Base-by-base conservation (phyloP, 2,797 vertebrate genomes). In the Micrastur ruficollis region DNA sequence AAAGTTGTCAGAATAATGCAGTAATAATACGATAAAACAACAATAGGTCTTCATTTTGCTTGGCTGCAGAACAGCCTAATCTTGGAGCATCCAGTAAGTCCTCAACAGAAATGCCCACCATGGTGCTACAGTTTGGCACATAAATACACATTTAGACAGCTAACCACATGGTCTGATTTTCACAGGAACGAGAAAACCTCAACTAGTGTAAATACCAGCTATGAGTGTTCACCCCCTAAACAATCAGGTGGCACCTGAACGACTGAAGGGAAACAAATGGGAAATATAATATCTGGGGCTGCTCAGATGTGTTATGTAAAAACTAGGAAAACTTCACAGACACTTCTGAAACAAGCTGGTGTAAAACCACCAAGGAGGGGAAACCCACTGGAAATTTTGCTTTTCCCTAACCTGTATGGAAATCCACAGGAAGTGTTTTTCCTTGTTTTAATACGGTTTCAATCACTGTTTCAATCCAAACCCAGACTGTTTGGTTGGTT, bases 261-360 rank as follows among this genome's bases (percentile, higher is more conserved):
- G 27, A 14, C 20, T 14, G 21, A 38, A 20, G 42, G 49, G 55
- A 34, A 72, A 26, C 17, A 20, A 23, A 2, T 0, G n/a, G 31
- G 25, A n/a, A 40, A 20, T 0, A 1, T 0, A n/a, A 11, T 5
- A 29, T 2, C 32, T 14, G 16, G 34, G 27, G 29, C 38, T 83
- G 31, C 25, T 66, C 27, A 6, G 29, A 0, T 3, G 12, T 2
- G n/a, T 2, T 3, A 1, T 0, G 4, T 13, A 3, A 55, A 58
- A 34, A 16, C 4, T 4, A 34, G 49, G 68, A 40, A 34, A 59
- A 38, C 19, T 15, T 32, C 46, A 9, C 20, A 25, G 38, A 6
- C 0, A 2, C 9, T 46, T 11, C 29, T 44, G 58, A n/a, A 26
- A 34, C 19, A 7, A 40, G 8, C 29, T 55, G 32, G 4, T 42